Conservation (phyloP, 1,140 invertebrate species). For the Drosophila sp. region DNA sequence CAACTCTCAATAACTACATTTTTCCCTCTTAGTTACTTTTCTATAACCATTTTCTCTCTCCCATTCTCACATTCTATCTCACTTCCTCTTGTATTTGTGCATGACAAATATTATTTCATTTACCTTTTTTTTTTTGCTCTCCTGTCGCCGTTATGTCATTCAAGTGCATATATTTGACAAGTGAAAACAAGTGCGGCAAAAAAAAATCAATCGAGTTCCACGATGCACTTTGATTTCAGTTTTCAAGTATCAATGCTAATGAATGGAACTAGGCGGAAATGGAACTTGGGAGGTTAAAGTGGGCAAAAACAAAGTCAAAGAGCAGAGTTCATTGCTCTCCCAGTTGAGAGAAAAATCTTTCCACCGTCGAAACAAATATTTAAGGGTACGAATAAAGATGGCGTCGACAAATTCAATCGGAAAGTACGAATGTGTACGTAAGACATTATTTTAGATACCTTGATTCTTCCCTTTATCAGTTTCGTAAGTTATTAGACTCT, state of each 20-base stretch:
- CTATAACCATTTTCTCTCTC: neutral
- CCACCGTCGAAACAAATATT: too few relatives aligned
- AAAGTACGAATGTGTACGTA: too few relatives aligned
- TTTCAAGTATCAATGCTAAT: constrained; percentile 25
- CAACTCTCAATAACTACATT: neutral
- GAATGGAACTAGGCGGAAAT: constrained; percentile 8
- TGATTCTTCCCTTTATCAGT: too few relatives aligned
- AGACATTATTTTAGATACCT: too few relatives aligned
- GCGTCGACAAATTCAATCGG: too few relatives aligned
- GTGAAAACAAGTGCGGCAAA: neutral
- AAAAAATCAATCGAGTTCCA: constrained; percentile 19
- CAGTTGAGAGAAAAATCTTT: neutral
- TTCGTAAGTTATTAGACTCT: too few relatives aligned
- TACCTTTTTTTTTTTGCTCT: constrained; percentile 14
- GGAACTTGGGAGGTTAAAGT: neutral
- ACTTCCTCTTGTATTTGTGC: constrained; percentile 28
- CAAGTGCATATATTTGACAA: constrained; percentile 35
- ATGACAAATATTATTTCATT: constrained; percentile 47
- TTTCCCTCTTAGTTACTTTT: neutral
- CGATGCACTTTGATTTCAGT: constrained; percentile 21
- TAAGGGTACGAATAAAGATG: too few relatives aligned
- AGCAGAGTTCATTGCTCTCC: neutral
- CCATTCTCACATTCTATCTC: neutral
- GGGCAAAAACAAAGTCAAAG: neutral
- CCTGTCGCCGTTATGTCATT: constrained; percentile 29